phyloP scores from a whole-genome alignment of 2,797 vertebrate genomes.

The Sebastes hopkinsi region DNA sequence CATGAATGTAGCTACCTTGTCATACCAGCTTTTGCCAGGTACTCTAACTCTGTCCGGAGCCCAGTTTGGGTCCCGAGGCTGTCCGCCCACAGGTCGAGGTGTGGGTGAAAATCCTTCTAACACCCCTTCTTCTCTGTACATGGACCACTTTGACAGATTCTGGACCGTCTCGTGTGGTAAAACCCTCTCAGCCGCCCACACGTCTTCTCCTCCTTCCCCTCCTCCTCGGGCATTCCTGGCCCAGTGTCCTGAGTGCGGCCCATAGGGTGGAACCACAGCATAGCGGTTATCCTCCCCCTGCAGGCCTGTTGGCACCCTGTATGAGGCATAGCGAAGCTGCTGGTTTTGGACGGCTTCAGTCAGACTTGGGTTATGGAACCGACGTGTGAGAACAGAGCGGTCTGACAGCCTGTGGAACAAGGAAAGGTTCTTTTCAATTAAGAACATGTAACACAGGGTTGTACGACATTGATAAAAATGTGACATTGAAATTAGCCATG shows the following conservation, averaged over 20 bases:
- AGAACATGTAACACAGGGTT: neutral
- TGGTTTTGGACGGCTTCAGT: conserved; percentile 78
- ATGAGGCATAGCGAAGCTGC: conserved; percentile 82
- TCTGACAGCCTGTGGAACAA: conserved; percentile 69
- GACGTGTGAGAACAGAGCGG: conserved; percentile 70
- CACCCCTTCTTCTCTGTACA: conserved; percentile 78
- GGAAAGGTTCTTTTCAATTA: neutral
- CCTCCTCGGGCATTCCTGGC: conserved; percentile 74
- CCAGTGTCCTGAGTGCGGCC: conserved; percentile 84
- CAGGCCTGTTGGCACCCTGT: conserved; percentile 77
- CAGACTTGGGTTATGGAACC: conserved; percentile 76
- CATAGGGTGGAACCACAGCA: conserved; percentile 88
- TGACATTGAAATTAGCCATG: neutral
- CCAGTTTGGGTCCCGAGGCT: conserved; percentile 72
- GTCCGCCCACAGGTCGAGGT: conserved; percentile 37
- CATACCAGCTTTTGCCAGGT: conserved; percentile 85
- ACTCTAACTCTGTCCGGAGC: conserved; percentile 76
- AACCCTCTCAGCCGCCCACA: conserved; percentile 85
- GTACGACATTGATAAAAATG: neutral
- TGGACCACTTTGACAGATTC: conserved; percentile 82
- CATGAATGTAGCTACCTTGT: conserved; percentile 85
- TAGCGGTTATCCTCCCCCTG: conserved; percentile 83
- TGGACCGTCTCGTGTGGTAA: conserved; percentile 80
- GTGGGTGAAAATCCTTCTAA: conserved; percentile 73
- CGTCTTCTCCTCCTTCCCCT: conserved; percentile 78